Base-by-base conservation (phyloP, 2,113 vertebrate species). In the Neotoma lepida region DNA sequence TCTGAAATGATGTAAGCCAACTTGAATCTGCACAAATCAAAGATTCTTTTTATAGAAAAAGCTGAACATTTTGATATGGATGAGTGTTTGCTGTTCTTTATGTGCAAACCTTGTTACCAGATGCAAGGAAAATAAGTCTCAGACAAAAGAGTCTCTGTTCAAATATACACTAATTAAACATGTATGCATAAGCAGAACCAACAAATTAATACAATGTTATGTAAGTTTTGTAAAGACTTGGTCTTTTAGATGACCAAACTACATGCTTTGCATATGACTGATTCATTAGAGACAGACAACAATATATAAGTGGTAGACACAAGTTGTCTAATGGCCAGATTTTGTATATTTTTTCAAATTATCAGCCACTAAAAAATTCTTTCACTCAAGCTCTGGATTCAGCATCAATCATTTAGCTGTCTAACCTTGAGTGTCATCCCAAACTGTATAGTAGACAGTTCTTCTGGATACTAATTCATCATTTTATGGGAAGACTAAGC, bases 121-220 rank as follows among this genome's bases (percentile, higher is more conserved):
- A 70, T 94, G 2, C 49, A 86, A 89, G 81, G 41, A 87, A 86
- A 90, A 33, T 46, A 88, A 82, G 12, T 90, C 64, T 94, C 30
- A 88, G 28, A 64, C 7, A 1, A 89, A 90, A 17, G 7, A 46
- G 28, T 84, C 61, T 41, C 78, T 35, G 58, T 64, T 54, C 14
- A 81, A 6, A 54, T 6, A 63, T 61, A 73, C 1, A 73, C 63
- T 93, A 85, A 88, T 87, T 91, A 95, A 95, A 74, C 13, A 26
- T 70, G 10, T 44, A 49, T 86, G 54, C 49, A 28, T 17, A 80
- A 54, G 26, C 13, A 84, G 49, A 88, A 20, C 46, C 28, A 49
- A 66, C 93, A 88, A 86, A 22, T 70, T 92, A 91, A 85, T 39
- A 35, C 9, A 92, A 78, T 58, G 8, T 64, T 91, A 91, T 20